Conservation (phyloP, 2,113 vertebrate genomes). For the Ptyas mucosa region DNA sequence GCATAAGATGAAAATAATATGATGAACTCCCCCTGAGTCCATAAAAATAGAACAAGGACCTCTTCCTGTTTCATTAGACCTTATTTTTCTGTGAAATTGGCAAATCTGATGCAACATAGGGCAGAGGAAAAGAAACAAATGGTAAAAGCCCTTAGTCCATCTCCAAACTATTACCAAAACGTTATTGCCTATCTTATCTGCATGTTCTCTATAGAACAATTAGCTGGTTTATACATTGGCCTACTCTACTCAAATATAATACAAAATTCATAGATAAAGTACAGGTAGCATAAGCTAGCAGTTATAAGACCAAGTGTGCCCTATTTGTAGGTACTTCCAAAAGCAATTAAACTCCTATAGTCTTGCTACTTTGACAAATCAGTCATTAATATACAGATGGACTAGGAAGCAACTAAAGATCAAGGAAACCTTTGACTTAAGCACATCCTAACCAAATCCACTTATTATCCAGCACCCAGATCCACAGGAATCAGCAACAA, state of each 20-base stretch:
- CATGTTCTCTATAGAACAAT: neutral
- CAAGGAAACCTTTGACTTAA: no score
- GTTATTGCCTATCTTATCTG: neutral
- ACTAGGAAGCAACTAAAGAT: no score
- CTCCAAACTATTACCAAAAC: neutral
- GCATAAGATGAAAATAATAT: neutral
- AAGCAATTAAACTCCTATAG: neutral
- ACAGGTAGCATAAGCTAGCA: neutral
- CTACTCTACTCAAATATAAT: neutral
- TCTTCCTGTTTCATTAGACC: neutral
- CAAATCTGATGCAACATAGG: neutral
- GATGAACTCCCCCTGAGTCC: neutral
- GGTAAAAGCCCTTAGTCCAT: neutral
- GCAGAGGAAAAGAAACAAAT: neutral
- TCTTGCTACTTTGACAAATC: neutral
- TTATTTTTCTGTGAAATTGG: neutral
- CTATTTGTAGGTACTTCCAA: neutral
- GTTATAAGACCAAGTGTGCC: neutral
- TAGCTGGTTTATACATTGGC: neutral
- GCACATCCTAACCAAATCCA: no score
- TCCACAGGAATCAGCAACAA: neutral
- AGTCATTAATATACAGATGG: neutral
- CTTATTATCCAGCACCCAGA: neutral
- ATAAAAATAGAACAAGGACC: neutral
- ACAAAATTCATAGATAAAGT: neutral